phyloP scores from a whole-genome alignment of 2,113 vertebrate genomes.

The Tetrao urogallus region DNA sequence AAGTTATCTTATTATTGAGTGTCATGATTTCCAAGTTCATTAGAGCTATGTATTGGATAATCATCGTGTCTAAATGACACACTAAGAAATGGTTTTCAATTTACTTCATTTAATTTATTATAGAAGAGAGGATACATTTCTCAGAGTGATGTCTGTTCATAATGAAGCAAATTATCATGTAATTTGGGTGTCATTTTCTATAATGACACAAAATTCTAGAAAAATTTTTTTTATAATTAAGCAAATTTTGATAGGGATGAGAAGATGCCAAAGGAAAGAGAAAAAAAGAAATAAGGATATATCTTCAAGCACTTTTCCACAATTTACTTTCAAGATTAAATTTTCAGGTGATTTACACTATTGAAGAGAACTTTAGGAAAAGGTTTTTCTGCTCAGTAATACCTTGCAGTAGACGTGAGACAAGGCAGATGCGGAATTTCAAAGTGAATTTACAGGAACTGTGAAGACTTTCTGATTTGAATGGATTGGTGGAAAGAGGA shows the following conservation, averaged over 20 bases:
- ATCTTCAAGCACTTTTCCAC: neutral
- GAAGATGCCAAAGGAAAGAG: neutral
- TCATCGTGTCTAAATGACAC: neutral
- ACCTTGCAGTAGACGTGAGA: neutral
- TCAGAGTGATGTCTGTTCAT: neutral
- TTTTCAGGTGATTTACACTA: neutral
- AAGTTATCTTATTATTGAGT: neutral
- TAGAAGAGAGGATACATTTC: neutral
- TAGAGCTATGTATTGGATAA: neutral
- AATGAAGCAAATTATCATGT: neutral
- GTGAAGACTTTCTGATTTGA: neutral
- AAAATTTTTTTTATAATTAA: neutral
- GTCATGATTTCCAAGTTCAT: neutral
- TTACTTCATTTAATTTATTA: neutral
- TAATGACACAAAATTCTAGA: neutral
- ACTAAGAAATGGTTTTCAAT: neutral
- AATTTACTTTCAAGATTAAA: neutral
- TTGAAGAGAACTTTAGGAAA: neutral
- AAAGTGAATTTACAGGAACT: neutral
- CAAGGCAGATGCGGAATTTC: neutral
- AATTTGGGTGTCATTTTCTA: neutral
- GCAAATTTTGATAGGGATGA: neutral
- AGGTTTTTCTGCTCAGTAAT: neutral
- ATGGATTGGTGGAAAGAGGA: neutral
- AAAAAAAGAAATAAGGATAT: neutral